These are phyloP conservation scores for Xylota sylvarum DNA, from an alignment of 2,888 invertebrate species.

Conservation along the genomic window DNA sequence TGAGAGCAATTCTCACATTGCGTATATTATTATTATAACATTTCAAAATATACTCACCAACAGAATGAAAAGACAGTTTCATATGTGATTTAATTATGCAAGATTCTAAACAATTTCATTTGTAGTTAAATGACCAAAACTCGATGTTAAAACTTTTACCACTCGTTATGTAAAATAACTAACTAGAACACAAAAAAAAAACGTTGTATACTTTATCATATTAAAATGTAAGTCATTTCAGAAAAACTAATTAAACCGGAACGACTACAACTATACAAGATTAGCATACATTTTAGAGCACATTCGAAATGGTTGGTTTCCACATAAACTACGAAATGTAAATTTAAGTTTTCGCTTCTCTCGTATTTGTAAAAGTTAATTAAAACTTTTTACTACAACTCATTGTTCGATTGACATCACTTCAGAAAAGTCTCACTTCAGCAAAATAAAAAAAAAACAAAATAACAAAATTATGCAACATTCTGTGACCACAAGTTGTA, in stretches of 20 bases:
- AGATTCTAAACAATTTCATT: too few relatives aligned
- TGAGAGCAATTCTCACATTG: too few relatives aligned
- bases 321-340: not conserved
- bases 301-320: not conserved
- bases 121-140: too few relatives aligned
- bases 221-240: not conserved
- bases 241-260: not conserved
- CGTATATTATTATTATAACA: too few relatives aligned
- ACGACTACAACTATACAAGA: not conserved
- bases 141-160: not conserved
- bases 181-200: not conserved
- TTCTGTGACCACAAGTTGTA: conserved; percentile 13
- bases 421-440: not conserved
- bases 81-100: too few relatives aligned
- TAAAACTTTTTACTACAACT: conserved; percentile 25
- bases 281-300: not conserved
- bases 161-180: not conserved
- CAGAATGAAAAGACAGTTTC: too few relatives aligned
- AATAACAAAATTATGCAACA: conserved; percentile 21
- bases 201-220: not conserved
- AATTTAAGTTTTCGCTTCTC: not conserved
- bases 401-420: conserved; percentile 10
- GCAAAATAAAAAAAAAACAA: not conserved
- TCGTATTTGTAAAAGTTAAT: not conserved
- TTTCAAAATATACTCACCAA: too few relatives aligned